Conservation (phyloP, 2,888 invertebrate genomes). For the Rugalucina vietnamica region DNA sequence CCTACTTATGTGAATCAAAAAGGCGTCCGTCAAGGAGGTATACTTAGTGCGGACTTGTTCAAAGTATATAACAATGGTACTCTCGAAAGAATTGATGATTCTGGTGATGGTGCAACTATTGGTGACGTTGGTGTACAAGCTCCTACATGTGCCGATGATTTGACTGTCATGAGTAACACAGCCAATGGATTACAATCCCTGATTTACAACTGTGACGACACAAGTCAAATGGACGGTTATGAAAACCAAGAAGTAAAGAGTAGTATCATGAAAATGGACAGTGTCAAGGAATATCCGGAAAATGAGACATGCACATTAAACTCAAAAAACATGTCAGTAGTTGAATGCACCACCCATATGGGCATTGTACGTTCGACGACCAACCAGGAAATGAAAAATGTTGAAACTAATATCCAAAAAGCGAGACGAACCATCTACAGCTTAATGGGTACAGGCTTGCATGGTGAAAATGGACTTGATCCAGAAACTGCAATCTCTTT, state of each 20-base stretch:
- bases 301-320: neutral
- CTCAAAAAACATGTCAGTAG: neutral
- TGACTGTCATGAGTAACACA: no score
- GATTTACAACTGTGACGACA: neutral
- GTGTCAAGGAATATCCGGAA: neutral
- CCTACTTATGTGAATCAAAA: no score
- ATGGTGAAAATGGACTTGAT: slow-evolving; percentile 24
- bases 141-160: no score
- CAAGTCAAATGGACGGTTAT: neutral
- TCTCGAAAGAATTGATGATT: no score
- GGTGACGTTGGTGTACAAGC: no score
- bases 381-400: neutral
- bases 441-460: slow-evolving; percentile 18
- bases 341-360: neutral
- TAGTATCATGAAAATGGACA: neutral
- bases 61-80: no score
- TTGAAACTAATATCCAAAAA: slow-evolving; percentile 20
- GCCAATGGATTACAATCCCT: neutral
- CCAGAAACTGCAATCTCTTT: slow-evolving; percentile 15
- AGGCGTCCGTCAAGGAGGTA: no score
- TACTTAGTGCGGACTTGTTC: no score
- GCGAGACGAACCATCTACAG: slow-evolving; percentile 11
- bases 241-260: neutral
- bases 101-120: no score
- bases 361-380: neutral